Percentiles rank a stretch among this genome's conserved stretches.
These are phyloP conservation scores for Paracentrotus lividus DNA, from an alignment of 53 echinoderm and acorn worm species.

Conservation along the genomic window DNA sequence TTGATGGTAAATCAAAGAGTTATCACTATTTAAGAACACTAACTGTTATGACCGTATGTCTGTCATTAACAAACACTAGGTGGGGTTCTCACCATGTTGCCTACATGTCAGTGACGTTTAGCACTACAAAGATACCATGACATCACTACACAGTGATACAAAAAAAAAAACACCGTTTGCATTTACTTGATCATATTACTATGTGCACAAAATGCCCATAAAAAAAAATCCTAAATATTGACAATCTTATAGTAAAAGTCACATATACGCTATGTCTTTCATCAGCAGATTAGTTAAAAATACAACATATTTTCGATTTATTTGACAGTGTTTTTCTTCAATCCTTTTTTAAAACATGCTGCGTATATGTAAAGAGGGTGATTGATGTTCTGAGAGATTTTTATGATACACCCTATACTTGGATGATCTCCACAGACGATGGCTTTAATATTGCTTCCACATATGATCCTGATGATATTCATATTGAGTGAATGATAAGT, in stretches of 20 bases:
- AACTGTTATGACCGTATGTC: not conserved
- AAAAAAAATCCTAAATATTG: not conserved
- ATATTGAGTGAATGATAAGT: conserved; percentile 17
- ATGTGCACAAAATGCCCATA: not conserved
- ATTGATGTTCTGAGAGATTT: not conserved
- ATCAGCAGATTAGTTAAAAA: not conserved
- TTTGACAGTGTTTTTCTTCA: not conserved
- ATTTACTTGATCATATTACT: not conserved
- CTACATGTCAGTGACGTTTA: not conserved
- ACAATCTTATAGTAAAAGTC: not conserved
- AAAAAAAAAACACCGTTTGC: not conserved
- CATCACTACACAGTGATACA: not conserved
- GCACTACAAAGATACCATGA: not conserved
- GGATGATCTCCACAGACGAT: not conserved
- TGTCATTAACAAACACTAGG: not conserved
- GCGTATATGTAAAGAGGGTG: not conserved
- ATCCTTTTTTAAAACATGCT: not conserved
- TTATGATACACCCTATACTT: not conserved
- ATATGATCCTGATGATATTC: not conserved
- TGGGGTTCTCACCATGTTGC: not conserved
- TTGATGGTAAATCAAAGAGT: not conserved
- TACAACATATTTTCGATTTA: not conserved
- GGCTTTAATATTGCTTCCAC: conserved; percentile 10
- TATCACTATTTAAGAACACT: not conserved
- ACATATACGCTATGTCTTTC: not conserved